A percentile compares a stretch with the other conserved stretches of the same genome.
Evolutionary conservation across 2,888 invertebrate species (phyloP).

Genomic region (Blera fallax): DNA sequence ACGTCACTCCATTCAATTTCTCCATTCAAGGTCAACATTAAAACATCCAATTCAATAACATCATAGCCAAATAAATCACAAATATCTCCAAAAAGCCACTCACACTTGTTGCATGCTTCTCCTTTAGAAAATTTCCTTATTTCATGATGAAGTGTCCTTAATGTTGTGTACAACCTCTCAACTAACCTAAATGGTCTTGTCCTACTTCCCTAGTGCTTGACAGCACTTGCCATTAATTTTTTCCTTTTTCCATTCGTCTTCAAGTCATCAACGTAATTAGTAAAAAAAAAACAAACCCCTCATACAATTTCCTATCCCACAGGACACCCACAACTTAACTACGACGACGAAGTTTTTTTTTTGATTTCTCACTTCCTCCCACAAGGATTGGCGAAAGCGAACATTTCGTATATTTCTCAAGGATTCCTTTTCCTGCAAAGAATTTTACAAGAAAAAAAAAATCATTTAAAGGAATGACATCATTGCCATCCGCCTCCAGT

Average conservation of each 20-base stretch:
- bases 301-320: slow-evolving; percentile 1
- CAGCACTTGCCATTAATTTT: not conserved
- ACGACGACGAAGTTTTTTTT: not conserved
- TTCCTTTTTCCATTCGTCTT: not conserved
- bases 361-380: not conserved
- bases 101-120: not conserved
- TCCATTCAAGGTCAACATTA: no score
- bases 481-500: not conserved
- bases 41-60: no score
- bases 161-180: not conserved
- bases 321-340: slow-evolving; percentile 1
- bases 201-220: not conserved
- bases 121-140: not conserved
- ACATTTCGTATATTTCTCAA: not conserved
- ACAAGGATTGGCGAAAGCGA: not conserved
- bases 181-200: not conserved
- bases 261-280: not conserved
- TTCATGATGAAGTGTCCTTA: not conserved
- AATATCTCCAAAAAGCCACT: no score
- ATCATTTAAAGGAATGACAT: not conserved
- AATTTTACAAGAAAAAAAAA: not conserved
- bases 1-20: no score
- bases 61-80: no score
- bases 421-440: not conserved
- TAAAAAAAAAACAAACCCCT: not conserved